These are phyloP conservation scores for Chymomyza fuscimana DNA, from an alignment of 2,888 invertebrate species.

Conservation along the genomic window DNA sequence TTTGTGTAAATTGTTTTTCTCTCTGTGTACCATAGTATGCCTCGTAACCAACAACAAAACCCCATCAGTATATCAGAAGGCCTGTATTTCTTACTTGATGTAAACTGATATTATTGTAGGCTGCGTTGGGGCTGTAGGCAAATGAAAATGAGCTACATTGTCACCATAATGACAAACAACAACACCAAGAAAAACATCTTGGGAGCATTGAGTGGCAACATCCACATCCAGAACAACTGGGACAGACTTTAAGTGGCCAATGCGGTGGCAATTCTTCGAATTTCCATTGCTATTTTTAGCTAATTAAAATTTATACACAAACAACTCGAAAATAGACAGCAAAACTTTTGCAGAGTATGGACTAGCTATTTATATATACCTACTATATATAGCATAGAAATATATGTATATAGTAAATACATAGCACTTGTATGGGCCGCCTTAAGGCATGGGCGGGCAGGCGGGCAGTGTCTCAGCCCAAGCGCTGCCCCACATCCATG, in stretches of 20 bases:
- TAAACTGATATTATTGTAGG: constrained; percentile 37
- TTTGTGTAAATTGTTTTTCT: too few species aligned
- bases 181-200: constrained; percentile 3
- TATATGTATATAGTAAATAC: neutral
- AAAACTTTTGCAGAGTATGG: constrained; percentile 42
- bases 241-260: neutral
- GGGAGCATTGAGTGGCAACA: neutral
- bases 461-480: too few species aligned
- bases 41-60: neutral
- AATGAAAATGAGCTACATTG: constrained; percentile 14
- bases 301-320: constrained; percentile 60
- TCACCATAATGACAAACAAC: constrained; percentile 26
- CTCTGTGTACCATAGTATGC: neutral
- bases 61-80: neutral
- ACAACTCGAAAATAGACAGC: constrained; percentile 35
- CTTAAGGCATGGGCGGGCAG: too few species aligned
- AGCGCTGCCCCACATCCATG: too few species aligned
- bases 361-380: neutral
- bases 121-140: constrained; percentile 11
- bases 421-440: too few species aligned
- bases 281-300: constrained; percentile 50
- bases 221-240: neutral
- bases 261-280: constrained; percentile 2
- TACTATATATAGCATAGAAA: constrained; percentile 7
- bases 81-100: constrained; percentile 11